Percentiles rank a stretch among this genome's conserved stretches.
Conservation (phyloP, 2,113 vertebrate genomes). For the Hippocampus zosterae region DNA sequence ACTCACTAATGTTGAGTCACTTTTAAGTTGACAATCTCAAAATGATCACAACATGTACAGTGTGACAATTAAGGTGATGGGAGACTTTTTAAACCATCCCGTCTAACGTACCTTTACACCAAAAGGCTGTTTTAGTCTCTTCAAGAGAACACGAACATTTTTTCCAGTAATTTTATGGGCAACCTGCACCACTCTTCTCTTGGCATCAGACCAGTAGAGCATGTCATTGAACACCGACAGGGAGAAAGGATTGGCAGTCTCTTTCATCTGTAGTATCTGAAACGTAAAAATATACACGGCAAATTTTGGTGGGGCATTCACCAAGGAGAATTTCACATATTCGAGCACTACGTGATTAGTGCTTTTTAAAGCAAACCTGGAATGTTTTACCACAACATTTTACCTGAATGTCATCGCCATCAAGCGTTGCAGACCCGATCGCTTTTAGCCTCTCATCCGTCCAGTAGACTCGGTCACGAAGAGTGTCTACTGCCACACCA, state of each 20-base stretch:
- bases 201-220: slow-evolving; percentile 85
- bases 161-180: slow-evolving; percentile 80
- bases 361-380: background rate
- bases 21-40: background rate
- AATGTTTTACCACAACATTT: background rate
- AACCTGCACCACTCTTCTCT: slow-evolving; percentile 73
- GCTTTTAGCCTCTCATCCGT: slow-evolving; percentile 81
- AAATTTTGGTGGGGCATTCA: background rate
- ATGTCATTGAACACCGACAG: slow-evolving; percentile 79
- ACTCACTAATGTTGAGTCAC: background rate
- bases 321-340: background rate
- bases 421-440: slow-evolving; percentile 79
- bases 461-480: slow-evolving; percentile 83
- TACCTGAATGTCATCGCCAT: slow-evolving; percentile 78
- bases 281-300: background rate
- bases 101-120: slow-evolving; percentile 75
- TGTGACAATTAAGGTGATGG: too few relatives aligned
- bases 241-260: slow-evolving; percentile 79
- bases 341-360: background rate
- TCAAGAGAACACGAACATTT: slow-evolving; percentile 73
- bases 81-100: too few relatives aligned
- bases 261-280: slow-evolving; percentile 79
- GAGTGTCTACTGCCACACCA: slow-evolving; percentile 77
- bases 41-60: background rate
- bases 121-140: slow-evolving; percentile 75